phyloP scores from a whole-genome alignment of 1,140 invertebrate species.

The Leptinotarsa texana region DNA sequence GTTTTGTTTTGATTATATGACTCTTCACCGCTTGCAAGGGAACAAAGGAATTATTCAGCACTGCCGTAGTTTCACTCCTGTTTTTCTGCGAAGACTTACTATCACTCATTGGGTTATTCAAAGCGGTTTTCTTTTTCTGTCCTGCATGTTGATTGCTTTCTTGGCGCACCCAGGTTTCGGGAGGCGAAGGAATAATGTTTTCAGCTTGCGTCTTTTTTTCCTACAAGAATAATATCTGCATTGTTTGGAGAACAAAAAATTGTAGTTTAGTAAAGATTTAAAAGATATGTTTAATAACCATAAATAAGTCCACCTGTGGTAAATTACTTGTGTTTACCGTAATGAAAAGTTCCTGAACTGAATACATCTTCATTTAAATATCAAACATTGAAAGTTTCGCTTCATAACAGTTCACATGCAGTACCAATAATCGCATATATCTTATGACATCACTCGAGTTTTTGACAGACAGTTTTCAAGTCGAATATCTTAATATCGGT shows the following conservation, averaged over 20 bases:
- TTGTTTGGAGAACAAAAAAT: no score
- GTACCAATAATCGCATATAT: no score
- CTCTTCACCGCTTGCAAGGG: slow-evolving; percentile 37
- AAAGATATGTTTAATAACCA: background rate
- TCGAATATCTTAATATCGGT: no score
- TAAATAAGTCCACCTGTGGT: no score
- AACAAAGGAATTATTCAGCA: slow-evolving; percentile 35
- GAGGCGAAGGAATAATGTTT: slow-evolving; percentile 29
- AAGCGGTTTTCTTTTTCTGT: background rate
- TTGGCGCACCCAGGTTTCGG: slow-evolving; percentile 34
- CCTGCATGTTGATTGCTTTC: background rate
- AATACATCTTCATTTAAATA: no score
- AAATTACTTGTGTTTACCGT: no score
- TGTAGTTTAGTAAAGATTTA: no score
- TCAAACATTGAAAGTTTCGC: no score
- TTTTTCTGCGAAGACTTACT: background rate
- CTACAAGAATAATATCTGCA: background rate
- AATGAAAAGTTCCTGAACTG: no score
- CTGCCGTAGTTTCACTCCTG: slow-evolving; percentile 13
- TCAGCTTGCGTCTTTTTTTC: background rate
- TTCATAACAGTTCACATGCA: no score
- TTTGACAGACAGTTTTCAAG: no score
- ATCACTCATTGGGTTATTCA: background rate
- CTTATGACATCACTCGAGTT: no score
- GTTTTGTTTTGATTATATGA: slow-evolving; percentile 32